Conservation (phyloP, 2,113 vertebrate genomes). For the Deroptyus accipitrinus region DNA sequence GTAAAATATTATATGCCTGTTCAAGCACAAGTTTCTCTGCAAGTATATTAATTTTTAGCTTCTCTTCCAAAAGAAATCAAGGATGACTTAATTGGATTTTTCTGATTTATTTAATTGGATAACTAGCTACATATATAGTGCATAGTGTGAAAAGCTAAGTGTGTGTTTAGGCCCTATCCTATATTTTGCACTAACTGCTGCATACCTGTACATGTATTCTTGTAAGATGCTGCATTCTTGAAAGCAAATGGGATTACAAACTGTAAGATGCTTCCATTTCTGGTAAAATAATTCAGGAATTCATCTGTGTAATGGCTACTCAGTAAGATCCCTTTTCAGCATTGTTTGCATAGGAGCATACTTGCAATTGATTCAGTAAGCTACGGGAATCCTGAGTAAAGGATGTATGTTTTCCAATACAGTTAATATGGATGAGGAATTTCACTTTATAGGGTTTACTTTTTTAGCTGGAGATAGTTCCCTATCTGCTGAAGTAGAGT, state of each 20-base stretch:
- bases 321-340: background rate
- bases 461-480: background rate
- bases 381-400: background rate
- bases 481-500: background rate
- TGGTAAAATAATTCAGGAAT: background rate
- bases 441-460: rapidly evolving
- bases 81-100: background rate
- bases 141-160: background rate
- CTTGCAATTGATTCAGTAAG: background rate
- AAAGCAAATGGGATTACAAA: background rate
- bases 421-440: background rate
- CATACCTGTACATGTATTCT: background rate
- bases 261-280: background rate
- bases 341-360: background rate
- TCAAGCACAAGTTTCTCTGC: background rate
- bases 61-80: background rate
- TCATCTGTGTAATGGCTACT: background rate
- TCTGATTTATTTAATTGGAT: background rate
- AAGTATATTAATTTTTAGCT: background rate
- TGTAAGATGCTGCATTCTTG: background rate
- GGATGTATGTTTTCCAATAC: background rate
- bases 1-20: background rate
- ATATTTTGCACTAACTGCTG: background rate
- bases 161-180: background rate
- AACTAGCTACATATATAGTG: background rate